Base-by-base conservation (phyloP, 2,113 vertebrate species). In the Mastomys coucha region DNA sequence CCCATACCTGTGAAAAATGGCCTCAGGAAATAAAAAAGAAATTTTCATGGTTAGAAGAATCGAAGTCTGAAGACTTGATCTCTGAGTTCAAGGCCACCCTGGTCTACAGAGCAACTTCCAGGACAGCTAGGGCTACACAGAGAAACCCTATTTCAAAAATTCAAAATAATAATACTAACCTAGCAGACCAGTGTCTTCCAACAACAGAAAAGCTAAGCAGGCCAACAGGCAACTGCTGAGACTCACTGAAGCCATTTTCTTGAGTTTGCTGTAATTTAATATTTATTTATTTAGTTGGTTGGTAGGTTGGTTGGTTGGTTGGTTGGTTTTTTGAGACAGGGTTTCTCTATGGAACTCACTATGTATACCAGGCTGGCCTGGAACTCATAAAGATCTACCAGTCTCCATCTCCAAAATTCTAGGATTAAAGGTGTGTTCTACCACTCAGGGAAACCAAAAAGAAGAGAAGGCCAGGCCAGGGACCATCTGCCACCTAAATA, bases 1-100 rank as follows among this genome's bases (percentile, higher is more conserved):
- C 89, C 93, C 65, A 76, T 78, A 49, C 28, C 88, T 76, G 19
- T 92, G 77, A 69, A 75, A 94, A 96, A 93, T 89, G 4, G n/a
- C 39, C 56, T 80, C 24, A 69, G 76, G 75, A 95, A 95, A 96
- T 93, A 53, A 80, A 89, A 72, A 58, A n/a, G 3, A 67, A 70
- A 93, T 92, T 69, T 89, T 85, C 60, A 42, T 20, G 11, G 31
- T 65, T 89, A 78, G 70, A 95, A 73, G 56, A 89, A 87, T 20
- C 60, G 63, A 93, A 95, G 56, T n/a, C 36, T 72, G 36, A n/a
- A 72, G 69, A 19, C 16, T 72, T 72, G 69, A n/a, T 72, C 70
- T n/a, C 17, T 8, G n/a, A 63, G n/a, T 63, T 63, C 36, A n/a
- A 84, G n/a, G 81, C 42, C 42, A 69, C 0, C 10, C 63, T 51